These are phyloP conservation scores for Odontesthes bonariensis DNA, from an alignment of 2,113 vertebrate genomes.

Conservation along the genomic window DNA sequence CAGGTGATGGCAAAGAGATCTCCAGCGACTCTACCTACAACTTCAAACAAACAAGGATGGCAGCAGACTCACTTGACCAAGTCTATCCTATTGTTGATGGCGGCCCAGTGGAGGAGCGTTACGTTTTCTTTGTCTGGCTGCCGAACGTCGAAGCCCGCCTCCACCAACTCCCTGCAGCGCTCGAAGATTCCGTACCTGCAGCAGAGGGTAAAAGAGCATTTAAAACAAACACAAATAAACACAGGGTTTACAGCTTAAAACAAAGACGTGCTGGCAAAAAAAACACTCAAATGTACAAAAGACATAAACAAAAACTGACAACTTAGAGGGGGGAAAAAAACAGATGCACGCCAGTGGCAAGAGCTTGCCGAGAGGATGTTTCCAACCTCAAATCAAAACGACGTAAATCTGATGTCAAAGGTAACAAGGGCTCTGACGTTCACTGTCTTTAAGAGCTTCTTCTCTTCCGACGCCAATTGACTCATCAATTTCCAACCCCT, in stretches of 20 bases:
- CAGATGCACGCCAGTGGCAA: slow-evolving; percentile 2
- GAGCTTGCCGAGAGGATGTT: neutral
- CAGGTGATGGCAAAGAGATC: no score
- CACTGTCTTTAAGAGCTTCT: neutral
- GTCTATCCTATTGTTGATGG: slow-evolving; percentile 99
- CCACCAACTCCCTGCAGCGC: slow-evolving; percentile 96
- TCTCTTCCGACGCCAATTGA: neutral
- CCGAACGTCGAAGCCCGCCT: slow-evolving; percentile 97
- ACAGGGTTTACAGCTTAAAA: neutral
- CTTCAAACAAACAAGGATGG: neutral
- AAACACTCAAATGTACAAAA: neutral
- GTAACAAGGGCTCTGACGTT: neutral
- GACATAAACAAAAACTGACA: neutral
- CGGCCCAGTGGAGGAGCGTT: slow-evolving; percentile 98
- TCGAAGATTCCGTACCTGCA: slow-evolving; percentile 96
- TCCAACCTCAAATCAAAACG: slow-evolving; percentile 29
- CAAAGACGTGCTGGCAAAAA: neutral
- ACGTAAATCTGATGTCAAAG: slow-evolving; percentile 9
- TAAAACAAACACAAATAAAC: slow-evolving; percentile 4
- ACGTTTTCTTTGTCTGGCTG: slow-evolving; percentile 99
- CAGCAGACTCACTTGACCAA: slow-evolving; percentile 91
- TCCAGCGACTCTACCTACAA: no score
- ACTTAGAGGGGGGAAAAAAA: no score
- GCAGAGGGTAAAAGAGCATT: neutral
- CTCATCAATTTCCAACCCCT: neutral